Percentiles rank a stretch among this genome's conserved stretches.
These are phyloP conservation scores for Acanthis flammea DNA, from an alignment of 2,797 vertebrate species.

Conservation along the genomic window DNA sequence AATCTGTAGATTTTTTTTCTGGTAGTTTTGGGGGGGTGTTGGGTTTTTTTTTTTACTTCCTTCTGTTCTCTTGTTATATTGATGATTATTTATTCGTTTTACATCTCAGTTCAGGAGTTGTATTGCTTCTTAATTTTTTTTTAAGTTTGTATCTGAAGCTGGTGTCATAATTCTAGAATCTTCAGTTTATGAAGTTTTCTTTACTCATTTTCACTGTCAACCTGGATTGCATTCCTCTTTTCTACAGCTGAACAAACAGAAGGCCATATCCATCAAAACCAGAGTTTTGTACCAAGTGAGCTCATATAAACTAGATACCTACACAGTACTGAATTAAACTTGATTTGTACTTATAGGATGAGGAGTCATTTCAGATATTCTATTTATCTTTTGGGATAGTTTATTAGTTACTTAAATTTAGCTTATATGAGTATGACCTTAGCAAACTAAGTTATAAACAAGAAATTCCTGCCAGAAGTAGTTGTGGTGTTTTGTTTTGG, in stretches of 20 bases:
- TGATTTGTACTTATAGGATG: background rate
- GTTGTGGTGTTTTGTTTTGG: accelerated
- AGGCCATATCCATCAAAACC: conserved; percentile 40
- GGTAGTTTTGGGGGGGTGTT: background rate
- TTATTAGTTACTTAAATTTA: background rate
- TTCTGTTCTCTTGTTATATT: conserved; percentile 2
- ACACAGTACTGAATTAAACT: background rate
- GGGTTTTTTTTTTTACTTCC: background rate
- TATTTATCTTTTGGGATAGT: background rate
- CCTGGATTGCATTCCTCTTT: background rate
- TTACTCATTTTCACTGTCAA: background rate
- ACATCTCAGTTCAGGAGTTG: background rate
- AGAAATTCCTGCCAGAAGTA: background rate
- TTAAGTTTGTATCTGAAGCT: background rate
- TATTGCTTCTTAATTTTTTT: background rate
- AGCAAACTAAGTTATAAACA: background rate
- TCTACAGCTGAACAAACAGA: conserved; percentile 55
- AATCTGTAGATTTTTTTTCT: conserved; percentile 29
- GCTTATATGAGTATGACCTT: background rate
- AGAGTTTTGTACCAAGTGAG: background rate
- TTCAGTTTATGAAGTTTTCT: background rate
- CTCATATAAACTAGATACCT: background rate
- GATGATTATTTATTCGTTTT: conserved; percentile 4
- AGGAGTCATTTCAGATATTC: background rate
- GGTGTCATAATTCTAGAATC: background rate